phyloP scores from a whole-genome alignment of 1,140 invertebrate genomes.

The Archegozetes longisetosus region DNA sequence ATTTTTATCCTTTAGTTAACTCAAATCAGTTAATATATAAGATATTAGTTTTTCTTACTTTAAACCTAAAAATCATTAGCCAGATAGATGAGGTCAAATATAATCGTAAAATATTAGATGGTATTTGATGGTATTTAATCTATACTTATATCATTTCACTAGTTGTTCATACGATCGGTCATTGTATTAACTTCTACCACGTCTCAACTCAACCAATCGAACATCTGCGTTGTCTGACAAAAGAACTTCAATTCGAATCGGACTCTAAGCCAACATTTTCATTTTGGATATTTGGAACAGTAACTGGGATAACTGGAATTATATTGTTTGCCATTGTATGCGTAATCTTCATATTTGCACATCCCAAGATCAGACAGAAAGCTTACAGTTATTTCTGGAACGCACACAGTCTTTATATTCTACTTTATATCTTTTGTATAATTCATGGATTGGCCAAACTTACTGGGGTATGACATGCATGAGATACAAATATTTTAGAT shows the following conservation, averaged over 20 bases:
- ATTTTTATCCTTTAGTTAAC: too few relatives aligned
- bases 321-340: slow-evolving; percentile 80
- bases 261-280: slow-evolving; percentile 77
- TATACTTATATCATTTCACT: slow-evolving; percentile 37
- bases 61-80: too few relatives aligned
- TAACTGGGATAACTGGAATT: slow-evolving; percentile 89
- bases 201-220: slow-evolving; percentile 90
- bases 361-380: slow-evolving; percentile 77
- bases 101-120: too few relatives aligned
- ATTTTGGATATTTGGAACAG: slow-evolving; percentile 85
- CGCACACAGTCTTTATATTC: slow-evolving; percentile 82
- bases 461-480: slow-evolving; percentile 47
- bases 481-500: slow-evolving; percentile 7
- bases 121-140: neutral
- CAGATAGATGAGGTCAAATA: too few relatives aligned
- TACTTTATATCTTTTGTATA: slow-evolving; percentile 73
- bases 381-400: slow-evolving; percentile 95
- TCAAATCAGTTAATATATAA: too few relatives aligned
- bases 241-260: slow-evolving; percentile 80
- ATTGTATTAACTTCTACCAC: slow-evolving; percentile 98
- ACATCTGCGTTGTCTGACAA: slow-evolving; percentile 81
- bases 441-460: slow-evolving; percentile 87
- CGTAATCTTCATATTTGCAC: slow-evolving; percentile 93
- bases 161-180: slow-evolving; percentile 66
- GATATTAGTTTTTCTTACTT: too few relatives aligned